Evolutionary conservation across 2,888 invertebrate genomes (phyloP), one percentile per base, ranked within the genome.

Genomic region (Papilio gigon): DNA sequence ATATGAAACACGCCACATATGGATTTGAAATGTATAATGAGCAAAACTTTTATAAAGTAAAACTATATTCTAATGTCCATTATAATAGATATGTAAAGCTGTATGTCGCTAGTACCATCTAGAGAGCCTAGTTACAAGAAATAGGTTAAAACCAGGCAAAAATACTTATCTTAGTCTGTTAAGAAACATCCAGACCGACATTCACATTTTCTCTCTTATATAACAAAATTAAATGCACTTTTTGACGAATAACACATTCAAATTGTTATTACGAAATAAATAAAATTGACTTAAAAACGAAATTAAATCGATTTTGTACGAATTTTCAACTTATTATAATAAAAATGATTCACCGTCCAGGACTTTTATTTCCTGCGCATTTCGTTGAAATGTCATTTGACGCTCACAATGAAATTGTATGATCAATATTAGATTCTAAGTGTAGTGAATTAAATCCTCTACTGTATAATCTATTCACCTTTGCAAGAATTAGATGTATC

Each of bases 71-170:
- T n/a, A n/a, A n/a, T n/a, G n/a, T n/a, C n/a, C n/a, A n/a, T n/a
- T n/a, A n/a, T n/a, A n/a, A n/a, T n/a, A n/a, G n/a, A n/a, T n/a
- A n/a, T n/a, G n/a, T n/a, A n/a, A n/a, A n/a, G n/a, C n/a, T n/a
- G n/a, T n/a, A n/a, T n/a, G n/a, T n/a, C n/a, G n/a, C n/a, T n/a
- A 37, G 56, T 60, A 61, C 70, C 71, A 22, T 65, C 37, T 37
- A 37, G 37, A 37, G 37, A 37, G 8, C 12, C 37, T 9, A 37
- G 37, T 12, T 9, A 12, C 12, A 11, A 12, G 1, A 37, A 12
- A 37, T 6, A 37, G 12, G 1, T 8, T 33, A 33, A 5, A 37
- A n/a, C n/a, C n/a, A 12, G 37, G 14, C 37, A 37, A 1, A 37
- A 37, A 12, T 12, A 37, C 1, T 12, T 8, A n/a, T 37, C 6